Base-by-base conservation (phyloP, 2,797 vertebrate species). In the Diceros bicornis region DNA sequence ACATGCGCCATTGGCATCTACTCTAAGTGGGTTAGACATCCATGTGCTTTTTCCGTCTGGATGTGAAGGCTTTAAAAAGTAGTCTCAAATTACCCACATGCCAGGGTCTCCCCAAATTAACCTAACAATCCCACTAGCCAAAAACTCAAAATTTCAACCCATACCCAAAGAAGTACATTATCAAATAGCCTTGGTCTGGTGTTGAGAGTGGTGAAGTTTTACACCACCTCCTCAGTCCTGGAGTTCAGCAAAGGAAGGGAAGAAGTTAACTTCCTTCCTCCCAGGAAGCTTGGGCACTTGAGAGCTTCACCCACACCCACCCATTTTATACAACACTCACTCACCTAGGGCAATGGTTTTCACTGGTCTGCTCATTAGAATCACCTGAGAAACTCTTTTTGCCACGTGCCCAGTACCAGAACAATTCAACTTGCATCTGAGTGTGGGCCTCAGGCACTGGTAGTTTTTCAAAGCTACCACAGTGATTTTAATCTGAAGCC, bases 401-500 rank as follows among this genome's bases (percentile, higher is more conserved):
- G 23, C 55, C 69, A 41, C 12, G 2, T 18, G 7, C 9, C 21
- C 23, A 61, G n/a, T 27, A 37, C 44, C 78, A 93, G 62, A 62
- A 17, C 11, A 69, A 74, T 21, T 89, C 75, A 59, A 72, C 41
- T 23, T 34, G 16, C 16, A 37, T 90, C 14, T 59, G 21, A 47
- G n/a, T 18, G 14, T 37, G 8, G n/a, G 62, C 1, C 47, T 77
- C 52, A 62, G 13, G 7, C 25, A 55, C 7, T 10, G 5, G 27
- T 79, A 29, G 20, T 91, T 87, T 91, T 93, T 81, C 74, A 87
- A 77, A 89, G 17, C 34, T 50, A 41, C 37, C 41, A 59, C 8
- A 37, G 27, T 82, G 64, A 92, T 82, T 96, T 94, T 84, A 89
- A 81, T 18, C 85, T 93, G 37, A 44, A 89, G 18, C 7, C 44